Conservation (phyloP, 1,140 invertebrate species). For the Lasioglossum baleicum region DNA sequence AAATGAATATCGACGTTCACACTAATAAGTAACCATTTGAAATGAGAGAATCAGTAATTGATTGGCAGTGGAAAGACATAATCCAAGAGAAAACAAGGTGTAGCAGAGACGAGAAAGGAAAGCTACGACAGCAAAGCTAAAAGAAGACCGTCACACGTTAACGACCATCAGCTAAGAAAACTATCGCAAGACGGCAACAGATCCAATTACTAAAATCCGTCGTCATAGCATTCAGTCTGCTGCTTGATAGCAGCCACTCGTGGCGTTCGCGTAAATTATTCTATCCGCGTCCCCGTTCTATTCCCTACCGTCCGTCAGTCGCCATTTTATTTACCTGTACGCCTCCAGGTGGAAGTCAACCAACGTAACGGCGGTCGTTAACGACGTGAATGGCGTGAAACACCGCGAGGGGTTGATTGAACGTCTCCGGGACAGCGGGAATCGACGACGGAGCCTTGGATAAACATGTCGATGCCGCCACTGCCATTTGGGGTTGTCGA, state of each 20-base stretch:
- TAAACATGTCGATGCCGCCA: conserved; percentile 41
- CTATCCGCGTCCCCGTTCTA: not conserved
- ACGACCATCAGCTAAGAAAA: not conserved
- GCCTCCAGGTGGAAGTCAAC: not conserved
- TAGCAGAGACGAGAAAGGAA: no score
- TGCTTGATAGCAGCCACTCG: not conserved
- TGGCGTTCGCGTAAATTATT: conserved; percentile 7
- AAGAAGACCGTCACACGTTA: not conserved
- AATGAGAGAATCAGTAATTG: no score
- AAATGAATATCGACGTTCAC: no score
- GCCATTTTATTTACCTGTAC: conserved; percentile 20
- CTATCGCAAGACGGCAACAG: conserved; percentile 2
- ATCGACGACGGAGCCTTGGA: conserved; percentile 48
- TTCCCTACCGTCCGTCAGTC: not conserved
- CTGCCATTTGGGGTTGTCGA: no score
- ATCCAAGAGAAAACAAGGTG: no score
- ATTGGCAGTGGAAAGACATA: no score
- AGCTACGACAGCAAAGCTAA: no score
- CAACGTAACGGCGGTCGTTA: conserved; percentile 44
- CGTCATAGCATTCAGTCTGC: not conserved
- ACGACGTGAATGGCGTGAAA: conserved; percentile 31
- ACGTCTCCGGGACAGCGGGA: conserved; percentile 23
- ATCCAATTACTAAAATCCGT: conserved; percentile 4
- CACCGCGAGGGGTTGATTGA: conserved; percentile 26
- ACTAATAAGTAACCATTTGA: no score